phyloP scores from a whole-genome alignment of 2,888 invertebrate species.

The Rotaria macrura region DNA sequence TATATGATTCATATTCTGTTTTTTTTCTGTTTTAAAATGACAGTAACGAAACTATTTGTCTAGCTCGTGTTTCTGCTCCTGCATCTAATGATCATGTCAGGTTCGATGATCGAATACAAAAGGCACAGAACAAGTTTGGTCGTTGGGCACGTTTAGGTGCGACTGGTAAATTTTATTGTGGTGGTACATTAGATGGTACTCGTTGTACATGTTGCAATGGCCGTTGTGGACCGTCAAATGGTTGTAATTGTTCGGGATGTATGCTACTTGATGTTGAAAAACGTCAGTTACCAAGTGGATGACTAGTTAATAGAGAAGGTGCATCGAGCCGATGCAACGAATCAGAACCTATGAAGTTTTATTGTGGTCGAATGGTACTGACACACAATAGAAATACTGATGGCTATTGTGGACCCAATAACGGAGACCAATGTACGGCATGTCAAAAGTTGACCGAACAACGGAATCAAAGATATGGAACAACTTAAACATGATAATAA shows the following conservation, averaged over 20 bases:
- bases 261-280: constrained; percentile 26
- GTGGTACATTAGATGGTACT: neutral
- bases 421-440: constrained; percentile 25
- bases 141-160: neutral
- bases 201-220: constrained; percentile 23
- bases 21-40: neutral
- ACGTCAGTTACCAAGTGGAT: constrained; percentile 1
- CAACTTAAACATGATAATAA: neutral
- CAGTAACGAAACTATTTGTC: neutral
- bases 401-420: constrained; percentile 30
- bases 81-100: neutral
- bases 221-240: constrained; percentile 17
- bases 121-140: neutral
- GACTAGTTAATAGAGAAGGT: constrained; percentile 26
- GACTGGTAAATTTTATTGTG: constrained; percentile 30
- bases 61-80: neutral
- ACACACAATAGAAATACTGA: neutral
- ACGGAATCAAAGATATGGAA: neutral
- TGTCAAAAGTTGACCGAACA: constrained; percentile 23
- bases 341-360: neutral
- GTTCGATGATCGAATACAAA: neutral
- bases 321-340: neutral
- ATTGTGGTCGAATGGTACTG: constrained; percentile 28
- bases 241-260: constrained; percentile 30
- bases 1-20: neutral